Conservation (phyloP, 2,888 invertebrate species). For the Hetaerina titia region DNA sequence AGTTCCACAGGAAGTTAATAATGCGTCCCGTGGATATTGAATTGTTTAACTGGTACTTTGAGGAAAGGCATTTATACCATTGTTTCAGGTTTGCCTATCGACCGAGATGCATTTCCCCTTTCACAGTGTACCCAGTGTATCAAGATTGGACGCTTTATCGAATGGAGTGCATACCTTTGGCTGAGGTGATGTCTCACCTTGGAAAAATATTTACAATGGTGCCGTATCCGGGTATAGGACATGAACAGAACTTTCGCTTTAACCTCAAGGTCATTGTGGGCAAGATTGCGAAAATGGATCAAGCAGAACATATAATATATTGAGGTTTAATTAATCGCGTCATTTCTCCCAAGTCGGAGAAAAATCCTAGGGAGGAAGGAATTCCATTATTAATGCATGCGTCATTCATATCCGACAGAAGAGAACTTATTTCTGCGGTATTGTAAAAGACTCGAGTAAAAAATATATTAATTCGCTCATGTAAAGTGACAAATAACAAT, state of each 20-base stretch:
- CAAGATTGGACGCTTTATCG: slow-evolving; percentile 20
- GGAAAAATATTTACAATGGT: slow-evolving; percentile 53
- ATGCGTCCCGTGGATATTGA: not conserved
- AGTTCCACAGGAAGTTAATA: not conserved
- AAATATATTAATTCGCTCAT: not conserved
- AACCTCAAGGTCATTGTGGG: slow-evolving; percentile 9
- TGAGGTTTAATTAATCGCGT: slow-evolving; percentile 49
- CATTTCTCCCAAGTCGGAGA: not conserved
- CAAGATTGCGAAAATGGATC: slow-evolving; percentile 49
- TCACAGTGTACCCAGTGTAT: not conserved
- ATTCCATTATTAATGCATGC: not conserved
- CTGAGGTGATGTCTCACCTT: slow-evolving; percentile 11
- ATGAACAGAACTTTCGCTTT: not conserved
- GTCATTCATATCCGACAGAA: not conserved
- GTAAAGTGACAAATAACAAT: not conserved
- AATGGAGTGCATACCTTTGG: not conserved
- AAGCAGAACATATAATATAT: not conserved
- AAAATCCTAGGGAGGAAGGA: not conserved
- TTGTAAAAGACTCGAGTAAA: not conserved
- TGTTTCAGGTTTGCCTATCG: not conserved
- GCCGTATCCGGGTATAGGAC: slow-evolving; percentile 29
- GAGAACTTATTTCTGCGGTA: not conserved
- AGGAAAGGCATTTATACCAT: not conserved
- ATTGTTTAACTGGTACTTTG: not conserved
- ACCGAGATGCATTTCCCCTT: not conserved